Evolutionary conservation across 2,113 vertebrate genomes (phyloP).

Genomic region (Phalacrocorax carbo): DNA sequence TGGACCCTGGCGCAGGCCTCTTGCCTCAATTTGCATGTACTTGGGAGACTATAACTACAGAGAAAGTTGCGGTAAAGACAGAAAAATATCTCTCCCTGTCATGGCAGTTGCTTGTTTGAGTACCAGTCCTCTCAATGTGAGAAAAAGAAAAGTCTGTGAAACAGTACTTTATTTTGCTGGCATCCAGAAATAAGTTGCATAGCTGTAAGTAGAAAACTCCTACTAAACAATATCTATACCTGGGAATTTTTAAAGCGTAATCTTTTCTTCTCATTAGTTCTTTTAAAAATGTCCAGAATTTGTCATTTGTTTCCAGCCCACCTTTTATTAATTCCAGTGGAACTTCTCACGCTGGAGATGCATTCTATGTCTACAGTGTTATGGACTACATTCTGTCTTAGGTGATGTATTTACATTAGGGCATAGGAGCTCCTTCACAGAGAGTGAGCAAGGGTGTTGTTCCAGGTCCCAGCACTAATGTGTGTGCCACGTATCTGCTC

Average conservation of each 20-base stretch:
- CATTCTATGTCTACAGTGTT: rapidly evolving
- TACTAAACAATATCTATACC: background rate
- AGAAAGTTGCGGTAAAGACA: background rate
- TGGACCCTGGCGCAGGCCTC: background rate
- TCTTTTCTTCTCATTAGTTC: background rate
- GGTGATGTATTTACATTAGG: background rate
- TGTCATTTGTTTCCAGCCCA: background rate
- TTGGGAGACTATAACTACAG: background rate
- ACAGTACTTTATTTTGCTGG: background rate
- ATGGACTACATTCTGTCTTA: background rate
- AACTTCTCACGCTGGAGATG: background rate
- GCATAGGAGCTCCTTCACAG: background rate
- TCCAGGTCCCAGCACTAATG: background rate
- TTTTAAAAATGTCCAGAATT: background rate
- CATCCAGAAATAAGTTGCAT: background rate
- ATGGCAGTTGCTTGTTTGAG: background rate
- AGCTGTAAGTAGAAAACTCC: background rate
- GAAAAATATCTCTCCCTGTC: background rate
- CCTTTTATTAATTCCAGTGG: background rate
- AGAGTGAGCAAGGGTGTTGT: background rate
- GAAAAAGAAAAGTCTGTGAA: background rate
- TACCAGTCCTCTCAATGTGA: background rate
- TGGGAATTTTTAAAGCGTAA: background rate
- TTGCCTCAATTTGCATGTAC: background rate
- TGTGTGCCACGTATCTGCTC: background rate